A percentile compares a stretch with the other conserved stretches of the same genome.
Conservation (phyloP, 2,113 vertebrate genomes). For the Climacteris rufus region DNA sequence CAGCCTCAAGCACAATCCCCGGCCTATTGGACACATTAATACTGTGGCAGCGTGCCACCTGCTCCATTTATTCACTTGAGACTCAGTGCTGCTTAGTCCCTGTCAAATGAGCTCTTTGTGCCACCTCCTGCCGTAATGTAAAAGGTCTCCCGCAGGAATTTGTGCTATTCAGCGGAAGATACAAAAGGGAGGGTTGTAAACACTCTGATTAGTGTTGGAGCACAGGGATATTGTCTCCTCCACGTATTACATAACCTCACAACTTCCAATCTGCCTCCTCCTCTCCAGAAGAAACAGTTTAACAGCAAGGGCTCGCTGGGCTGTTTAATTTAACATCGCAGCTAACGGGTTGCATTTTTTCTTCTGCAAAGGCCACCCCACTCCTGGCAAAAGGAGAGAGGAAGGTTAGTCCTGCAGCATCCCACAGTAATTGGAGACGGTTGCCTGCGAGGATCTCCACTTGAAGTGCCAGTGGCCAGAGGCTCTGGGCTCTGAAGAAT, state of each 20-base stretch:
- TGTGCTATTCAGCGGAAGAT: slow-evolving; percentile 24
- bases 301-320: not conserved
- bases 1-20: slow-evolving; percentile 30
- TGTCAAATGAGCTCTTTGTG: slow-evolving; percentile 47
- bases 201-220: slow-evolving; percentile 28
- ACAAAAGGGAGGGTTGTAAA: slow-evolving; percentile 39
- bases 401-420: not conserved
- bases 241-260: not conserved
- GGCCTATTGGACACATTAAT: not conserved
- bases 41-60: slow-evolving; percentile 31
- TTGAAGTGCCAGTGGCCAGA: not conserved
- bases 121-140: not conserved
- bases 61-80: slow-evolving; percentile 12
- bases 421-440: not conserved
- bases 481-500: not conserved
- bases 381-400: not conserved
- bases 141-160: slow-evolving; percentile 32
- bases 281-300: not conserved
- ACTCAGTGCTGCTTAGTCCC: slow-evolving; percentile 5
- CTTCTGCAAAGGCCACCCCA: not conserved
- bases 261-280: not conserved
- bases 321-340: not conserved
- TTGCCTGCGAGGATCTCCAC: not conserved
- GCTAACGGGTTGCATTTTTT: not conserved
- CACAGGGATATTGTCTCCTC: not conserved